Evolutionary conservation across 2,113 vertebrate genomes (phyloP), one percentile per base, ranked within the genome.

Genomic region (Oryzias celebensis): DNA sequence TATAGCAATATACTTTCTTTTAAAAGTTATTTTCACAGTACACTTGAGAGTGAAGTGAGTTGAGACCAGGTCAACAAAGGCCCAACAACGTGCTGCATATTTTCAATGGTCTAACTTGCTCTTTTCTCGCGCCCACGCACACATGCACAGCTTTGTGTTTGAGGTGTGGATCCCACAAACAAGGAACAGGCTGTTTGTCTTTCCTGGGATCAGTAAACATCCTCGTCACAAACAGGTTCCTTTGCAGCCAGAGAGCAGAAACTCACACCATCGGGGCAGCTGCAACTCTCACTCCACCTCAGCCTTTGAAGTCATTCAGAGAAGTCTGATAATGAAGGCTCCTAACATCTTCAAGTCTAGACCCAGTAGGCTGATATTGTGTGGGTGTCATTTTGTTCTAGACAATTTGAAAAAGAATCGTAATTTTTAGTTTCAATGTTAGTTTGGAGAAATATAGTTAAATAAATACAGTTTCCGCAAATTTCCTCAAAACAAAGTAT

Each of bases 141-240:
- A 10, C 31, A 51, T 55, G 52, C 58, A 57, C 77, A 58, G 56
- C 59, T 63, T 71, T 67, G 20, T 92, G 86, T 91, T 87, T 90
- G 87, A 85, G 69, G 44, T 68, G 57, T 22, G 51, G 53, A 24
- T 75, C 74, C 66, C 66, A 76, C 85, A 88, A 87, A 87, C 85
- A 90, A 87, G 76, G 88, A 80, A 36, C 65, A 57, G 74, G 61
- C 71, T 86, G 87, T 92, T 92, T 92, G 90, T 89, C 87, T 92
- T 89, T 83, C 81, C 84, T 82, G 86, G 87, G 89, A 92, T 90
- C 80, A 67, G 92, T 90, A 92, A 92, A 92, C 91, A 92, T 91
- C 87, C 87, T 90, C 86, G 79, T 84, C 87, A 88, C 87, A 91
- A 92, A 90, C 84, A 86, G 77, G 77, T 72, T 88, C 60, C 81